Conservation (phyloP, 2,113 vertebrate species). For the Muntiacus muntjak region DNA sequence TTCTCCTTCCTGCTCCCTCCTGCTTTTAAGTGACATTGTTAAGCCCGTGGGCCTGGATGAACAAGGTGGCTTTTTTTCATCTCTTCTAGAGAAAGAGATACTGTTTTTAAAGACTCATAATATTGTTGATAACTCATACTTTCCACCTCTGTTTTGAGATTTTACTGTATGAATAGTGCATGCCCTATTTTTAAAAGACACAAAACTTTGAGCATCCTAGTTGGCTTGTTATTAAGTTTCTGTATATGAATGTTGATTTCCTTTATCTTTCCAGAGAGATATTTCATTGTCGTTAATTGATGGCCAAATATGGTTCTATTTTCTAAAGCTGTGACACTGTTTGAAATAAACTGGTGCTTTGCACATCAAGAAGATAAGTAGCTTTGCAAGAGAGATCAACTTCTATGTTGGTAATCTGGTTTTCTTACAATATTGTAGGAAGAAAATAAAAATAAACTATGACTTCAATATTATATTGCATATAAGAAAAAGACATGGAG, state of each 20-base stretch:
- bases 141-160: background rate
- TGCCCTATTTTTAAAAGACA: background rate
- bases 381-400: slow-evolving; percentile 20
- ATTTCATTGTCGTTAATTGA: slow-evolving; percentile 47
- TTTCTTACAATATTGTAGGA: slow-evolving; percentile 25
- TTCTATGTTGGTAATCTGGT: slow-evolving; percentile 27
- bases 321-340: background rate
- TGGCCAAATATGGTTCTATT: slow-evolving; percentile 37
- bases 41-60: background rate
- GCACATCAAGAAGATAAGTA: background rate
- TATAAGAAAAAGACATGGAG: background rate
- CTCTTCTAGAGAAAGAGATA: background rate
- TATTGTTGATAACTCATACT: background rate
- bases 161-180: slow-evolving; percentile 38
- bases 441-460: slow-evolving; percentile 44
- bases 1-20: background rate
- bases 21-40: background rate
- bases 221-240: slow-evolving; percentile 4
- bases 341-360: background rate
- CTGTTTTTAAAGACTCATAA: background rate
- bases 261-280: slow-evolving; percentile 21
- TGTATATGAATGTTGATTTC: slow-evolving; percentile 46
- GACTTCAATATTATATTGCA: slow-evolving; percentile 15
- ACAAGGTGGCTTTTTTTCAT: background rate
- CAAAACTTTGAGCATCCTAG: background rate